These are phyloP conservation scores for Dynastes maya DNA, from an alignment of 2,888 invertebrate species.

Conservation along the genomic window DNA sequence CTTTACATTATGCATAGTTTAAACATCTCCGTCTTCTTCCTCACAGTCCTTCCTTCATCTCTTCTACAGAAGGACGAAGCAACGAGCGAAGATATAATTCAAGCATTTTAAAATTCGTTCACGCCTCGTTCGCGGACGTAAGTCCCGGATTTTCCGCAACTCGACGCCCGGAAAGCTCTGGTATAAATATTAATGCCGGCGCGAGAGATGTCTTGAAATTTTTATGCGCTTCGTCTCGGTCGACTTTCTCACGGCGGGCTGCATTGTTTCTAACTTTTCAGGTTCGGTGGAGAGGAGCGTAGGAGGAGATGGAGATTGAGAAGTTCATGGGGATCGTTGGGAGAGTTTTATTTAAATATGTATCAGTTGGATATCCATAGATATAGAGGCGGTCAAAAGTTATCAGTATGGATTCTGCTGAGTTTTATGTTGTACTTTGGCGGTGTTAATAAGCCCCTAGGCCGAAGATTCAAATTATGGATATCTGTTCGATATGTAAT, in stretches of 20 bases:
- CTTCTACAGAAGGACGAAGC: background rate
- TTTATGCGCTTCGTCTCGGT: background rate
- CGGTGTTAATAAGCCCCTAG: no score
- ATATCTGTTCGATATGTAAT: no score
- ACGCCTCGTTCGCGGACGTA: conserved; percentile 23
- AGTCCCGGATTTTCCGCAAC: conserved; percentile 33
- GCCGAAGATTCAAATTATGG: no score
- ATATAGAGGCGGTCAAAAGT: no score
- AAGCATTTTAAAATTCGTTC: conserved; percentile 24
- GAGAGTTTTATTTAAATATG: no score
- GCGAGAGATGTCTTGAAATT: conserved; percentile 19
- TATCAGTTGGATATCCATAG: no score
- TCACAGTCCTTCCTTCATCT: background rate
- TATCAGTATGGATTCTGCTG: no score
- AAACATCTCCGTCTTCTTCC: background rate
- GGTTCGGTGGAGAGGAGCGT: no score
- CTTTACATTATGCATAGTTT: background rate
- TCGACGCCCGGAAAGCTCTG: conserved; percentile 28
- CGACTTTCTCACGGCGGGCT: background rate
- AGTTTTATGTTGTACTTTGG: no score
- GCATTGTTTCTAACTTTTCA: conserved; percentile 8
- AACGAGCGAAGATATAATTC: background rate
- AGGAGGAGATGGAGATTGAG: no score
- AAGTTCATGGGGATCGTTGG: no score
- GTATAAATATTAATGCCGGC: conserved; percentile 27